Evolutionary conservation across 2,113 vertebrate species (phyloP), one percentile per base, ranked within the genome.

Genomic region (Edolisoma coerulescens): DNA sequence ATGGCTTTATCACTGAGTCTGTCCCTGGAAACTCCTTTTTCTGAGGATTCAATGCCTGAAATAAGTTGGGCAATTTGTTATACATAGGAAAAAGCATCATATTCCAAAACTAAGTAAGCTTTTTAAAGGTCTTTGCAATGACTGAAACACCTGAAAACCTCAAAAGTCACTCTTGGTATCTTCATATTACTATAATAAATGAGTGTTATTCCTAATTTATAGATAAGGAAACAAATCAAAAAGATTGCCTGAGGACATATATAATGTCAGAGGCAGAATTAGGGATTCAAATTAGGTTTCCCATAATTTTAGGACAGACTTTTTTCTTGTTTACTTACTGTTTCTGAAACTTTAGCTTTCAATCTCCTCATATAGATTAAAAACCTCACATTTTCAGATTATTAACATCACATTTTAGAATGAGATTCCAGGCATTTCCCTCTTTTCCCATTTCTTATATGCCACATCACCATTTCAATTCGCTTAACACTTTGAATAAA

Each of bases 1-100:
- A 99, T 3, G 99, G 99, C 84, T 98, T 99, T 89, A 99, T 96
- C 26, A 93, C 85, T 3, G 70, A 94, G 14, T 99, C 98, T 3
- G 94, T 65, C 22, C 97, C 97, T 30, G 98, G 96, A 70, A 97
- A 95, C 41, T 99, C 99, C 27, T 91, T 97, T 60, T 98, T 98
- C 41, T 98, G 98, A 96, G 98, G 98, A 97, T 98, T 98, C 93
- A 98, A 52, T 59, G 98, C 98, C 99, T 99, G 87, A 77, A 96
- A 97, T 73, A 93, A 89, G 33, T 57, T 50, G 21, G 37, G 30
- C 1, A 9, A 92, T 73, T 92, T 1, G 3, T 88, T 89, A 67
- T 7, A 24, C 32, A 37, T 5, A 28, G 23, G 19, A 78, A 65
- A 86, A 73, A 75, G 16, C 42, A 82, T 2, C 3, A 41, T n/a